phyloP scores from a whole-genome alignment of 2,113 vertebrate species.

The Campylomormyrus numenius region DNA sequence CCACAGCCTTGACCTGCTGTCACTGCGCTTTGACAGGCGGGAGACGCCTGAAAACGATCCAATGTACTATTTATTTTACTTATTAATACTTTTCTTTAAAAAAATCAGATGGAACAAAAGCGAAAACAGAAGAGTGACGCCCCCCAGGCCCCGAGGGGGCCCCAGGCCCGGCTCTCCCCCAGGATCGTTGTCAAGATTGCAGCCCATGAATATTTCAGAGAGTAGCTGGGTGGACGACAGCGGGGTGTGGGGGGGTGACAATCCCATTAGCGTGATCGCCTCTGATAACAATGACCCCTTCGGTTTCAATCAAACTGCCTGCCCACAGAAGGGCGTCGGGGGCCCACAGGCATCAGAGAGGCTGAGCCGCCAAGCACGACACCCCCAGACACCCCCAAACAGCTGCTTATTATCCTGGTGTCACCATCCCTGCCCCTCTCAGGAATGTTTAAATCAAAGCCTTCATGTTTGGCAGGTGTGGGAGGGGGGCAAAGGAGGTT shows the following conservation, averaged over 20 bases:
- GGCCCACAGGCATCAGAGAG: conserved; percentile 32
- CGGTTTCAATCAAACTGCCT: conserved; percentile 57
- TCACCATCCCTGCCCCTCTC: conserved; percentile 62
- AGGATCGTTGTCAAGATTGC: conserved; percentile 49
- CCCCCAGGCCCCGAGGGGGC: conserved; percentile 32
- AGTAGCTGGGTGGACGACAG: conserved; percentile 29
- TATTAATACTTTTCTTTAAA: conserved; percentile 14
- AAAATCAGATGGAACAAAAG: neutral
- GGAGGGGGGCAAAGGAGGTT: conserved; percentile 35
- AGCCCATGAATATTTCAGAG: conserved; percentile 62
- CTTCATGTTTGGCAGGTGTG: conserved; percentile 46
- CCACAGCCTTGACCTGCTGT: conserved; percentile 38
- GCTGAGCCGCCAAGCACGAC: conserved; percentile 66
- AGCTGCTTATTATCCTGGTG: conserved; percentile 71
- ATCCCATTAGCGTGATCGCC: conserved; percentile 62
- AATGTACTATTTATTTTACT: conserved; percentile 36
- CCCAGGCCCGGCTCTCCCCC: conserved; percentile 41
- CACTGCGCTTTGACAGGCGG: neutral
- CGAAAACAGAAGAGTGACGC: conserved; percentile 37
- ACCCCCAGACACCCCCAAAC: conserved; percentile 72
- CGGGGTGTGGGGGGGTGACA: conserved; percentile 52
- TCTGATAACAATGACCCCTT: conserved; percentile 70
- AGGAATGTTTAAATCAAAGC: conserved; percentile 51
- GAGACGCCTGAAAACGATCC: conserved; percentile 33
- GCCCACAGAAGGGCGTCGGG: conserved; percentile 17